phyloP scores from a whole-genome alignment of 1,140 invertebrate genomes.

The Drosophila ohnishii region DNA sequence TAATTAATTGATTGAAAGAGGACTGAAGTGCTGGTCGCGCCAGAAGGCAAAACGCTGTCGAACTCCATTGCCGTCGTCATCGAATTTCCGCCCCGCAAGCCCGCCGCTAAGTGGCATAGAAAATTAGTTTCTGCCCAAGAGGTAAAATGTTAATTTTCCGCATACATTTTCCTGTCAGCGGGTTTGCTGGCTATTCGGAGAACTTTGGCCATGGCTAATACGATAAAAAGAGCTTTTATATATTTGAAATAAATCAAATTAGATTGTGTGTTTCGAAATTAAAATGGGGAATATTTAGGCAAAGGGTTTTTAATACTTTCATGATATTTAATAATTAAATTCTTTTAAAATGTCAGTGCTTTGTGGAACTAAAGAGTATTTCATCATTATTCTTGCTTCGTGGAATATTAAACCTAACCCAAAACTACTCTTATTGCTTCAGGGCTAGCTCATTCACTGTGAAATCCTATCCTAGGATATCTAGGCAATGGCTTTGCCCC shows the following conservation, averaged over 20 bases:
- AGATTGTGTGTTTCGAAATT: too few species aligned
- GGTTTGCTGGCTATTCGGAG: neutral
- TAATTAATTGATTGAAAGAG: constrained; percentile 81
- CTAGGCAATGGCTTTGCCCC: constrained; percentile 9
- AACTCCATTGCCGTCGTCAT: constrained; percentile 20
- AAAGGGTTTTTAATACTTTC: too few species aligned
- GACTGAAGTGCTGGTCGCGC: constrained; percentile 57
- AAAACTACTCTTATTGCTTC: neutral
- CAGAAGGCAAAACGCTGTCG: constrained; percentile 45
- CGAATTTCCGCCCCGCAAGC: constrained; percentile 10
- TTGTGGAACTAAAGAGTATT: too few species aligned
- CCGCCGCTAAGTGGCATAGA: constrained; percentile 71
- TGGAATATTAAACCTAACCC: neutral
- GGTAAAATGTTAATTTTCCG: constrained; percentile 69
- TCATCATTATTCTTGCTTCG: neutral
- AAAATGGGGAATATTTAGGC: neutral
- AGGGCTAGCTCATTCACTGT: neutral
- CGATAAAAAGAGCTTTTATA: neutral
- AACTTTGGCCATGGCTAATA: neutral
- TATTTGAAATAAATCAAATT: neutral
- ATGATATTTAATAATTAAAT: too few species aligned
- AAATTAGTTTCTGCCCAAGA: constrained; percentile 72
- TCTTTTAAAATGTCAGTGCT: too few species aligned
- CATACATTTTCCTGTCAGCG: constrained; percentile 16
- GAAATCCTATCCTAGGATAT: constrained; percentile 25